Evolutionary conservation across 1,140 invertebrate species (phyloP), one percentile per base, ranked within the genome.

Genomic region (Eupristina koningsbergeri): DNA sequence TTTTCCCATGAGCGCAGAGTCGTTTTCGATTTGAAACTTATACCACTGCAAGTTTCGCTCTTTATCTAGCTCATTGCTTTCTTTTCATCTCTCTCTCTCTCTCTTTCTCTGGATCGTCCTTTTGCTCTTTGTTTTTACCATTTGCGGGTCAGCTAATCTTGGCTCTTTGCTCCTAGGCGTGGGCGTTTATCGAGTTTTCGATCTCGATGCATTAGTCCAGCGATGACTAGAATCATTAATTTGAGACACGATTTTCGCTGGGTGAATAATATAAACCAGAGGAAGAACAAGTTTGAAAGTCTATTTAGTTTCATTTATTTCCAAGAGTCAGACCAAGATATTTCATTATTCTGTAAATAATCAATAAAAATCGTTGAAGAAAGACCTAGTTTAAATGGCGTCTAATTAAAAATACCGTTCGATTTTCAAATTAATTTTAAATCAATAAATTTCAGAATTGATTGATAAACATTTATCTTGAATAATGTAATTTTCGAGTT

Each of bases 1-100:
- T 19, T 26, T 19, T 53, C 22, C 22, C 26, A n/a, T 29, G 63
- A 45, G 50, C 69, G 67, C 77, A 77, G 47, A 78, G 63, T 73
- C 81, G 47, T 61, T 83, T 78, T 78, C 64, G 31, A 78, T 83
- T 83, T 83, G 36, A 83, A 83, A 83, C 81, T 83, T 69, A n/a
- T 74, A 29, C 58, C 45, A 47, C 31, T n/a, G 34, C 39, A 76
- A 67, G 31, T 77, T 53, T 17, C 34, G 41, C 34, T 69, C 39
- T 58, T 61, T 76, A 34, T 67, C 80, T 36, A 58, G 29, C 39
- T 61, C 19, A 31, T 58, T 36, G 26, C 31, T 29, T 74, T 73
- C 26, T 31, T 75, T 63, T 69, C 69, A 47, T 83, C 76, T n/a
- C 1, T 17, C 34, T 13, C 75, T 9, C 17, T 13, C 58, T 39